phyloP scores from a whole-genome alignment of 2,113 vertebrate species.

The Clinocottus analis region DNA sequence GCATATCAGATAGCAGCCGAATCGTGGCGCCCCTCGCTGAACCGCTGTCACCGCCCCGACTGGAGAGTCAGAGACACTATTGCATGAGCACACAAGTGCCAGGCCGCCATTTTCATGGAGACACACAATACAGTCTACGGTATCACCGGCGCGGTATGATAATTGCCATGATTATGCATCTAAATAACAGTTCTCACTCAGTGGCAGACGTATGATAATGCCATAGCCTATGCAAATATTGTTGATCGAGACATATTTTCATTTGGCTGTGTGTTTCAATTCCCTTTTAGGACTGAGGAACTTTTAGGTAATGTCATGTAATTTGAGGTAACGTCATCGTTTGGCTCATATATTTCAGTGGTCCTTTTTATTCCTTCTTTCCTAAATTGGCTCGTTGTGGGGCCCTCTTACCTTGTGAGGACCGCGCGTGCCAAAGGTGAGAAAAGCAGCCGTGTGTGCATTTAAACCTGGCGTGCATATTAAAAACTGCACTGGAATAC shows the following conservation, averaged over 20 bases:
- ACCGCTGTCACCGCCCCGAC: constrained; percentile 45
- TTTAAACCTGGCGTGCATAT: too few relatives aligned
- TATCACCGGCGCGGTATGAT: background rate
- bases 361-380: constrained; percentile 11
- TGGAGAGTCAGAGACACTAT: background rate
- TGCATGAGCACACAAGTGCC: background rate
- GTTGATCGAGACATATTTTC: background rate
- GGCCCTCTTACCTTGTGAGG: background rate
- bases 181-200: background rate
- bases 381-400: background rate
- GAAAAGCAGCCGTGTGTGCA: background rate
- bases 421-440: background rate
- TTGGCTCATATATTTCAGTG: background rate
- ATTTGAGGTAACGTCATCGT: background rate
- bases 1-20: constrained; percentile 68
- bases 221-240: background rate
- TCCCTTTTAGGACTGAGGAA: background rate
- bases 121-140: background rate
- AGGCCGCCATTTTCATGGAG: background rate
- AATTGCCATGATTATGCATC: background rate
- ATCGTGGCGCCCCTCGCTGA: constrained; percentile 42
- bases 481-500: background rate
- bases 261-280: constrained; percentile 1
- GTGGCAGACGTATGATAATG: background rate
- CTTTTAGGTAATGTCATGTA: too few relatives aligned